These are phyloP conservation scores for Danionella cerebrum DNA, from an alignment of 2,113 vertebrate species.

Conservation along the genomic window DNA sequence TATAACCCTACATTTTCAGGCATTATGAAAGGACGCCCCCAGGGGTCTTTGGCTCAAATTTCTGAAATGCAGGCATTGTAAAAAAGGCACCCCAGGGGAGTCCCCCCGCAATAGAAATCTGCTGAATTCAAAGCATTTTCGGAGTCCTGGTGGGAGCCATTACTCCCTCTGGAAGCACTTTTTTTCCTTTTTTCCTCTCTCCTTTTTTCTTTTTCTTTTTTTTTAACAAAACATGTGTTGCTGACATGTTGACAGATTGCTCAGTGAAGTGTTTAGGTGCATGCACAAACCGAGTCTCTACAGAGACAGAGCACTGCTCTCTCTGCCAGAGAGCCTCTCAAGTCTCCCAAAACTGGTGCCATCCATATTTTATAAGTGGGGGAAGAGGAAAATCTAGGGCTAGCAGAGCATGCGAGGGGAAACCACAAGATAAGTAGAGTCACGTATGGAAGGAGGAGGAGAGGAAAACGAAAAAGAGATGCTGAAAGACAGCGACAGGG, in stretches of 20 bases:
- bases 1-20: constrained; percentile 99
- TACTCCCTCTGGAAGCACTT: constrained; percentile 77
- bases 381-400: constrained; percentile 40
- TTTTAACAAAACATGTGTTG: constrained; percentile 96
- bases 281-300: constrained; percentile 82
- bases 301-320: constrained; percentile 73
- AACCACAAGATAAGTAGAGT: constrained; percentile 65
- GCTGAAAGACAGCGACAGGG: constrained; percentile 56
- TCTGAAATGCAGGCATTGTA: constrained; percentile 99
- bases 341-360: constrained; percentile 90
- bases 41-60: constrained; percentile 99
- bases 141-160: constrained; percentile 98
- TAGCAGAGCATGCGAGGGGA: constrained; percentile 22
- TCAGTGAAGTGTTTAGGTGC: constrained; percentile 98
- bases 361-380: constrained; percentile 93
- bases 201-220: constrained; percentile 44
- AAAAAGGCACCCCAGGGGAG: constrained; percentile 95
- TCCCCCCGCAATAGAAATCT: constrained; percentile 99
- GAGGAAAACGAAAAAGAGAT: constrained; percentile 66
- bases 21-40: constrained; percentile 99
- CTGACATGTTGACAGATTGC: constrained; percentile 99
- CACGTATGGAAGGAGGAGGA: constrained; percentile 33
- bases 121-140: constrained; percentile 99
- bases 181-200: constrained; percentile 53
- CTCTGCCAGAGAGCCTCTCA: constrained; percentile 89